Base-by-base conservation (phyloP, 2,113 vertebrate genomes). In the Mesitornis unicolor region DNA sequence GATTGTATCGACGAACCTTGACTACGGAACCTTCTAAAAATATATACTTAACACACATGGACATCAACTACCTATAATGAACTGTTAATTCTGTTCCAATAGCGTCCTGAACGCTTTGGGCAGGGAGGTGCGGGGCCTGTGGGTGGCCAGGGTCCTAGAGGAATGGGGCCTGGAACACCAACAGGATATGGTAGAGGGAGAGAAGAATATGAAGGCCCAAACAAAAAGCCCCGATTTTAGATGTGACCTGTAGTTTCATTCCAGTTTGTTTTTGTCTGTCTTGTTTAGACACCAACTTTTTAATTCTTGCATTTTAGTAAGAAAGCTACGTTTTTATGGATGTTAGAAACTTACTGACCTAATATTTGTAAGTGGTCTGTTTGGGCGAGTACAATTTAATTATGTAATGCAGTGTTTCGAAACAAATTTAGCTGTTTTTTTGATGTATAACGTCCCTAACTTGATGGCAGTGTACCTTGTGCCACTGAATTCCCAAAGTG, bases 161-260 rank as follows among this genome's bases (percentile, higher is more conserved):
- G 98, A 97, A 99, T 99, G 99, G 99, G 99, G 96, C 98, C 99
- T 97, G 99, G 99, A 98, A 99, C 98, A 98, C 97, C 98, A n/a
- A 98, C 98, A 84, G 99, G 98, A 97, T 99, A 99, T 97, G 99
- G 99, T 98, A 99, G 99, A 98, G 99, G 99, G 97, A 99, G 99
- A 93, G 99, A 99, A 98, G 99, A 99, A 98, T 99, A 99, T 98
- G 99, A 99, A 93, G 99, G 99, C 95, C 99, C 99, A 95, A 97
- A 99, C 98, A 99, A 99, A 98, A 99, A 99, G 97, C 98, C 99
- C 97, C 99, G 99, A 97, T 99, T 99, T 99, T 99, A 99, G 99
- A 98, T 92, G 96, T 98, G 98, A 98, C 98, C 98, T 98, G 97
- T 99, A 99, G 96, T 98, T 98, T 98, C 98, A 98, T 98, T 98